Conservation (phyloP, 2,797 vertebrate species). For the Manis pentadactyla region DNA sequence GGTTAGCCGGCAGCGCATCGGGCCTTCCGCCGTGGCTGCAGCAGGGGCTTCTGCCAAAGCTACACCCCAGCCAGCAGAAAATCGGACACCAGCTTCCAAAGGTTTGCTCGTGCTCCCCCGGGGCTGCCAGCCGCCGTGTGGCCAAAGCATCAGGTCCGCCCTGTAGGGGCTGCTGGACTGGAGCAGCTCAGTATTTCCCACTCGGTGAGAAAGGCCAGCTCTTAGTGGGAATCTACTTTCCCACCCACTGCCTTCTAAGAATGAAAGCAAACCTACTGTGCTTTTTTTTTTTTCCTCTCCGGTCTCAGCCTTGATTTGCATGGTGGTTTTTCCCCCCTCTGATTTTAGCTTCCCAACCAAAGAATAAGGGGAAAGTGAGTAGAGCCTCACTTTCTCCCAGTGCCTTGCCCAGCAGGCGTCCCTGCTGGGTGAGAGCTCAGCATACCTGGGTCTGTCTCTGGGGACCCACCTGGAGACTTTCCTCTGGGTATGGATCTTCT, state of each 20-base stretch:
- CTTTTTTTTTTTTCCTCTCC: not conserved
- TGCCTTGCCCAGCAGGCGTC: not conserved
- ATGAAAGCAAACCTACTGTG: constrained; percentile 60
- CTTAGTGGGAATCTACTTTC: constrained; percentile 69
- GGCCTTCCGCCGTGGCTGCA: constrained; percentile 89
- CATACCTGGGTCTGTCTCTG: not conserved
- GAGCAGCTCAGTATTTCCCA: constrained; percentile 78
- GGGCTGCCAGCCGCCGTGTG: constrained; percentile 88
- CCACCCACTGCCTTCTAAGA: constrained; percentile 72
- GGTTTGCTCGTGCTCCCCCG: constrained; percentile 83
- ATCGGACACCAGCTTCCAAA: constrained; percentile 84
- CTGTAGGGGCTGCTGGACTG: constrained; percentile 77
- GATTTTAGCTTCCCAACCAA: not conserved
- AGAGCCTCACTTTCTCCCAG: not conserved
- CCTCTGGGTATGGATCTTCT: rapidly evolving
- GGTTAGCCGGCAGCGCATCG: constrained; percentile 90
- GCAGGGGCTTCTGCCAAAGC: constrained; percentile 87
- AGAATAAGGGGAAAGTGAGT: not conserved
- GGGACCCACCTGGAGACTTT: not conserved
- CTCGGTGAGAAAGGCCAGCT: constrained; percentile 75
- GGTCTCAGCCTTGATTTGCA: constrained; percentile 33
- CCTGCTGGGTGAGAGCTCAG: not conserved
- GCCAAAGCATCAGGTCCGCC: constrained; percentile 84
- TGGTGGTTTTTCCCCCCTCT: not conserved
- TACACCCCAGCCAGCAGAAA: constrained; percentile 87